phyloP scores from a whole-genome alignment of 2,113 vertebrate genomes.

The Empidonax traillii region DNA sequence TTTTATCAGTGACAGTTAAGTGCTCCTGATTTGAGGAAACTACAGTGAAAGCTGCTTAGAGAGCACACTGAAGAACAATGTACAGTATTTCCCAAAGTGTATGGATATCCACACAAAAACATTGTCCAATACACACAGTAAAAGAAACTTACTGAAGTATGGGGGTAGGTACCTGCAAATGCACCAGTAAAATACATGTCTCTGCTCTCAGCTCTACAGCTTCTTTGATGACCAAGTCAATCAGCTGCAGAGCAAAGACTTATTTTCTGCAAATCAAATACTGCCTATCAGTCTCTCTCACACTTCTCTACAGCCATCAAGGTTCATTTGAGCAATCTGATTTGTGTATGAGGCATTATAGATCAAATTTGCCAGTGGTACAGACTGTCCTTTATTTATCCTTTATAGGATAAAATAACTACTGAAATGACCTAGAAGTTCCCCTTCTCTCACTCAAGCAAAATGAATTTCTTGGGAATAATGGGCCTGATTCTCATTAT shows the following conservation, averaged over 20 bases:
- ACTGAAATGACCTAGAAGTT: constrained; percentile 50
- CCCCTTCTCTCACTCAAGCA: constrained; percentile 26
- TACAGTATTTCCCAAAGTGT: not conserved
- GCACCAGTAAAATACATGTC: not conserved
- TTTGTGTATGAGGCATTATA: constrained; percentile 39
- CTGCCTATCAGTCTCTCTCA: constrained; percentile 14
- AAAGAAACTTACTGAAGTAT: not conserved
- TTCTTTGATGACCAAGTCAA: not conserved
- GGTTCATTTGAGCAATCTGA: constrained; percentile 46
- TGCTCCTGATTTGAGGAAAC: not conserved
- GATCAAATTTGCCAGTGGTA: constrained; percentile 44
- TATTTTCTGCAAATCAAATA: constrained; percentile 17
- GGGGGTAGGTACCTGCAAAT: not conserved
- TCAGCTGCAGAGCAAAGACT: constrained; percentile 6
- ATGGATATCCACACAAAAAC: not conserved
- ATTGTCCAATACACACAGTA: not conserved
- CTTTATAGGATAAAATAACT: constrained; percentile 39
- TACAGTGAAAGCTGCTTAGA: not conserved
- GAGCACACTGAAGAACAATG: not conserved
- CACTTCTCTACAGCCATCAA: not conserved
- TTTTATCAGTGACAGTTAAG: not conserved
- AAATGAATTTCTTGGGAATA: constrained; percentile 52
- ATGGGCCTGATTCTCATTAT: constrained; percentile 59
- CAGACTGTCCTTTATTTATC: constrained; percentile 44
- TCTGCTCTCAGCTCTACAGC: not conserved